These are phyloP conservation scores for Lissocephala sabroskyi DNA, from an alignment of 2,888 invertebrate genomes.

Conservation along the genomic window DNA sequence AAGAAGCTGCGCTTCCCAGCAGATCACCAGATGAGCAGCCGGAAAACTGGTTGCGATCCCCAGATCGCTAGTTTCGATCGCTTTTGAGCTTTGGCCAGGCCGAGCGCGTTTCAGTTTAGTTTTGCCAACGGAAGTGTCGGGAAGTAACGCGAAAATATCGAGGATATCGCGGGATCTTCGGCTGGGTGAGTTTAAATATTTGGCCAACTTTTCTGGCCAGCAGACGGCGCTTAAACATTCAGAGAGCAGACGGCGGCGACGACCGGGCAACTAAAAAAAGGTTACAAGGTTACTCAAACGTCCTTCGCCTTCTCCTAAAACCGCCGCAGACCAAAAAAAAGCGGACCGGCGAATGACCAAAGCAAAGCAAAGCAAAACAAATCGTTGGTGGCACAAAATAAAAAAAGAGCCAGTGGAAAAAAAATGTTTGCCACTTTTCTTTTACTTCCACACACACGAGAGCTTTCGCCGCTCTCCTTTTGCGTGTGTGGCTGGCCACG, in stretches of 20 bases:
- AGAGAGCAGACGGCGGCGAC: conserved; percentile 8
- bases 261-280: too few species aligned
- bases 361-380: conserved; percentile 44
- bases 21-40: conserved; percentile 22
- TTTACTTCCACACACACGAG: conserved; percentile 47
- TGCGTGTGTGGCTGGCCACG: conserved; percentile 11
- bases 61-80: conserved; percentile 20
- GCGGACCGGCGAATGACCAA: conserved; percentile 25
- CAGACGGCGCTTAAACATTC: conserved; percentile 18
- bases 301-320: conserved; percentile 62
- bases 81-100: conserved; percentile 4
- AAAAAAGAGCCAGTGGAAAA: conserved; percentile 24
- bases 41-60: conserved; percentile 34
- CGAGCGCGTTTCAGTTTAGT: conserved; percentile 38
- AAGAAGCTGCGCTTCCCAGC: conserved; percentile 26
- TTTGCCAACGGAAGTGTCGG: conserved; percentile 50
- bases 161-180: conserved; percentile 1
- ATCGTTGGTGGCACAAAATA: conserved; percentile 26
- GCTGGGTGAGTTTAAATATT: too few species aligned
- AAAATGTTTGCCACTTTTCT: conserved; percentile 58
- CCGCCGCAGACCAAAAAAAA: conserved; percentile 21
- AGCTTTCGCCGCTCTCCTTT: conserved; percentile 44
- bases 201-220: conserved; percentile 1
- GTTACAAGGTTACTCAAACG: conserved; percentile 69
- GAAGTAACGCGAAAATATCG: conserved; percentile 30